Percentiles rank a stretch among this genome's conserved stretches.
Conservation (phyloP, 1,140 invertebrate genomes). For the Drosophila orosa region DNA sequence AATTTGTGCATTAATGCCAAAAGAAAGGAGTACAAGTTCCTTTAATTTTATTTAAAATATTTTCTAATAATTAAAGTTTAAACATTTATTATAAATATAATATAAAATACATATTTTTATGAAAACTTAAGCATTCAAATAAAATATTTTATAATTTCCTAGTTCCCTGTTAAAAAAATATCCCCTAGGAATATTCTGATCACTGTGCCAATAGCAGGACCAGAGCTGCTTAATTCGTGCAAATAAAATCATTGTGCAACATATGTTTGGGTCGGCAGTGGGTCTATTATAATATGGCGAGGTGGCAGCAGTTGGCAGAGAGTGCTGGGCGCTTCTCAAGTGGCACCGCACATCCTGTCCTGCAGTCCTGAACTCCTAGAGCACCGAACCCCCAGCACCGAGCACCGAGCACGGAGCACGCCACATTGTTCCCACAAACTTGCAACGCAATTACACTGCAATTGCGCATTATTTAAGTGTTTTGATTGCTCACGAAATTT, state of each 20-base stretch:
- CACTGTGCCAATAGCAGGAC: slow-evolving; percentile 47
- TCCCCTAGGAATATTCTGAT: neutral
- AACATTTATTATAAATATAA: neutral
- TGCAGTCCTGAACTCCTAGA: neutral
- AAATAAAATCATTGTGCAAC: slow-evolving; percentile 82
- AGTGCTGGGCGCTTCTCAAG: slow-evolving; percentile 19
- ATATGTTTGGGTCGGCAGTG: slow-evolving; percentile 64
- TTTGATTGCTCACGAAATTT: slow-evolving; percentile 38
- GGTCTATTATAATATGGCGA: slow-evolving; percentile 58
- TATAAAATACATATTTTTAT: neutral
- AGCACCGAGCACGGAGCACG: neutral
- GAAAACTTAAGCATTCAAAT: neutral
- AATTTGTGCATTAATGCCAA: no score
- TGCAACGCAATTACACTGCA: slow-evolving; percentile 76
- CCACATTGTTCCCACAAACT: slow-evolving; percentile 53
- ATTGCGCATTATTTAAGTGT: slow-evolving; percentile 76
- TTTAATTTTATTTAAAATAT: no score
- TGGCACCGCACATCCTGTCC: slow-evolving; percentile 8
- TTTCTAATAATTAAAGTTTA: no score
- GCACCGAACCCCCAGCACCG: neutral
- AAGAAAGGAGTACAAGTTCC: no score
- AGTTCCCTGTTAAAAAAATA: no score
- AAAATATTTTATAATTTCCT: no score
- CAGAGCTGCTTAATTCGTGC: slow-evolving; percentile 71
- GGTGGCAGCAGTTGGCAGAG: slow-evolving; percentile 12